Base-by-base conservation (phyloP, 2,888 invertebrate species). In the Eudasyphora cyanicolor region DNA sequence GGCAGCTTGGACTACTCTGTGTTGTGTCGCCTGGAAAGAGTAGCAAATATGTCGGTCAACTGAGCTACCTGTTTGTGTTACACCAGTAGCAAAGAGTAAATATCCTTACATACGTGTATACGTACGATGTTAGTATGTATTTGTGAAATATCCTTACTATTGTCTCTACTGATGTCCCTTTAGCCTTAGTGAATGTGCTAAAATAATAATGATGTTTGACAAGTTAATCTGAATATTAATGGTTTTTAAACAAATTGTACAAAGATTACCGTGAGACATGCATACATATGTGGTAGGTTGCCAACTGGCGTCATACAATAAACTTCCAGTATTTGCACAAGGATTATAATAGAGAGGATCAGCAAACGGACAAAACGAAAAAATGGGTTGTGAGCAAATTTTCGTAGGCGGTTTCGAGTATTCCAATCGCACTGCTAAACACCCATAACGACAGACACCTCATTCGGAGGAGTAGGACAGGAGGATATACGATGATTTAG, bases 191-290 rank as follows among this genome's bases (percentile, higher is more conserved):
- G 77, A 84, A 81, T 78, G 80, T 84, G 84, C 80, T 84, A 84
- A 84, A 81, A 81, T 76, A 84, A 80, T 80, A 83, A 84, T 76
- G 71, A 51, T 81, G 83, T 73, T 78, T 81, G 76, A 79, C 84
- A 81, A 81, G 78, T 84, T 84, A 84, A 84, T 84, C 84, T 76
- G 81, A 76, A 78, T 84, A 78, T 84, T 84, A 84, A 81, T 84
- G 78, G 69, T 79, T 83, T 64, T 64, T 81, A 35, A 67, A 57
- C 29, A 74, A 27, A 70, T 62, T 74, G 74, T 62, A 45, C 24
- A 24, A 64, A 19, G 60, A 38, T 35, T 32, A 45, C 2, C 35
- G 14, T 4, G 19, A n/a, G n/a, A n/a, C n/a, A n/a, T n/a, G 27
- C 42, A 29, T 27, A 49, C 27, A 10, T 54, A 4, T 12, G 19